phyloP scores from a whole-genome alignment of 2,888 invertebrate genomes.

The Lycocerus yunnanus region DNA sequence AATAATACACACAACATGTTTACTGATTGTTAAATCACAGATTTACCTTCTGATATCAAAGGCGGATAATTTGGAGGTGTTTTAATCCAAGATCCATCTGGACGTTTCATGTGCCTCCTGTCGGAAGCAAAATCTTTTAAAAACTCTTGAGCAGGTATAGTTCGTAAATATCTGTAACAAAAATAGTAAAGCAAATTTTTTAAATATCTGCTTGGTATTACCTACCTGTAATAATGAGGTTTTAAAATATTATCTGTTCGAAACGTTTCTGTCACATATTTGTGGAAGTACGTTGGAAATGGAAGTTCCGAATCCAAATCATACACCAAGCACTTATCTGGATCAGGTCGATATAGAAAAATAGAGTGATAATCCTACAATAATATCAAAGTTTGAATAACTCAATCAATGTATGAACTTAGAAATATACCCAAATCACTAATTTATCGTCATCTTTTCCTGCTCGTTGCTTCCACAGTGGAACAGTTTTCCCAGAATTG shows the following conservation, averaged over 20 bases:
- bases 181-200: conserved; percentile 24
- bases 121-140: conserved; percentile 90
- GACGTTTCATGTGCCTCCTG: conserved; percentile 87
- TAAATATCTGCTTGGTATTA: conserved; percentile 45
- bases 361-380: conserved; percentile 93
- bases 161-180: conserved; percentile 76
- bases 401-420: conserved; percentile 10
- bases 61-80: conserved; percentile 89
- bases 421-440: conserved; percentile 81
- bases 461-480: conserved; percentile 89
- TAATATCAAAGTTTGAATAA: conserved; percentile 18
- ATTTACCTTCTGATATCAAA: conserved; percentile 68
- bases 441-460: conserved; percentile 86
- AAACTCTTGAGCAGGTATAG: conserved; percentile 80
- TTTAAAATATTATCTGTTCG: conserved; percentile 83
- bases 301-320: conserved; percentile 91
- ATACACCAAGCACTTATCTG: conserved; percentile 81
- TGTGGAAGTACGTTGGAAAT: conserved; percentile 88
- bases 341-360: conserved; percentile 80
- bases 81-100: conserved; percentile 88
- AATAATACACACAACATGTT: conserved; percentile 6
- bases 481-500: conserved; percentile 83
- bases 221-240: conserved; percentile 84
- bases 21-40: background rate
- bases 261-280: conserved; percentile 89